phyloP scores from a whole-genome alignment of 1,140 invertebrate species.

The Eueides isabella region DNA sequence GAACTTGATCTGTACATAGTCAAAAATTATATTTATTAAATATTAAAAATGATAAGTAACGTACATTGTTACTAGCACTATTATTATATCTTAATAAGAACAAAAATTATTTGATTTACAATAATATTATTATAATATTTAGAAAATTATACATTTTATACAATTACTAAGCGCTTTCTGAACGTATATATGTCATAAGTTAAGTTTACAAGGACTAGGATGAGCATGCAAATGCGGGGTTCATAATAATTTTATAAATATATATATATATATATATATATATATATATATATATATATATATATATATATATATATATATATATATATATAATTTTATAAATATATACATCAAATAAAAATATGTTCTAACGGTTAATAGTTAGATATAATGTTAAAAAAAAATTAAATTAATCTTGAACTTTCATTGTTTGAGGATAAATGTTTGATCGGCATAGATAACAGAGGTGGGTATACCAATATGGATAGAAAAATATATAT shows the following conservation, averaged over 20 bases:
- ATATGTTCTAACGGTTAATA: not conserved
- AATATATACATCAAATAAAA: not conserved
- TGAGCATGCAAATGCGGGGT: slow-evolving; percentile 4
- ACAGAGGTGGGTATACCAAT: no score
- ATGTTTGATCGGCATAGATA: not conserved
- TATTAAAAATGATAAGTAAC: no score
- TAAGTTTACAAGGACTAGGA: slow-evolving; percentile 7
- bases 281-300: not conserved
- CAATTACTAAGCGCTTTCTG: not conserved
- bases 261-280: not conserved
- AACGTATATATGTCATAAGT: not conserved
- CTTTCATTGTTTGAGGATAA: not conserved
- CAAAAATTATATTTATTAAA: no score
- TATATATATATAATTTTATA: not conserved
- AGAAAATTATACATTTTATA: no score
- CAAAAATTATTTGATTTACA: no score
- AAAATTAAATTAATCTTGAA: not conserved
- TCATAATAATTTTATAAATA: no score
- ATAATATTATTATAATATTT: no score
- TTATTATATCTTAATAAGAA: no score
- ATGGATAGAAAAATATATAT: no score
- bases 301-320: not conserved
- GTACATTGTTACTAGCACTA: no score
- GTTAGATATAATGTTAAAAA: not conserved
- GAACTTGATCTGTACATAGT: no score